These are phyloP conservation scores for Hirudo medicinalis DNA, from an alignment of 1,140 invertebrate genomes.

Conservation along the genomic window DNA sequence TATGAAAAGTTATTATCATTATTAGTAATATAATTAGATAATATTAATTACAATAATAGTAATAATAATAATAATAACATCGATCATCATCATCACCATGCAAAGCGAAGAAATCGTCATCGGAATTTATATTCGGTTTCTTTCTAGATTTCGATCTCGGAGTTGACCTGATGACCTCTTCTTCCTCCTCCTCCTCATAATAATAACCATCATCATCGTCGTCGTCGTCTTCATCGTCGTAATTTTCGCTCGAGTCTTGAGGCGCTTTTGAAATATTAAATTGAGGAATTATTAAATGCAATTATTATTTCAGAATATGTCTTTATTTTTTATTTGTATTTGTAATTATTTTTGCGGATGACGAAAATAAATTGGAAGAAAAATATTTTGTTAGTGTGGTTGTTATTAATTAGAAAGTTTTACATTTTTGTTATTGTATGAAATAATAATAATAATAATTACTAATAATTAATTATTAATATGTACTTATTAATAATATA, in stretches of 20 bases:
- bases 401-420: too few species aligned
- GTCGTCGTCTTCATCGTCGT: constrained; percentile 17
- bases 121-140: not conserved
- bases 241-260: not conserved
- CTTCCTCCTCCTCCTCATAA: not conserved
- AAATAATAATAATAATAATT: too few species aligned
- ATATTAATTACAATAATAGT: not conserved
- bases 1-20: constrained; percentile 1
- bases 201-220: constrained; percentile 15
- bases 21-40: constrained; percentile 5
- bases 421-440: too few species aligned
- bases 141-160: too few species aligned
- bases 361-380: too few species aligned
- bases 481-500: too few species aligned
- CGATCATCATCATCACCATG: not conserved
- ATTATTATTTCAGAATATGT: not conserved
- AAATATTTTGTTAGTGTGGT: too few species aligned
- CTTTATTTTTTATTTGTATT: not conserved
- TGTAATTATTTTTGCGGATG: not conserved
- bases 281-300: not conserved
- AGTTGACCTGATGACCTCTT: too few species aligned
- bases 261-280: constrained; percentile 39
- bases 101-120: not conserved
- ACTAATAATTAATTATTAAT: too few species aligned
- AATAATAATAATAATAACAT: not conserved